These are phyloP conservation scores for Coelinius sp. DNA, from an alignment of 2,888 invertebrate species.

Conservation along the genomic window DNA sequence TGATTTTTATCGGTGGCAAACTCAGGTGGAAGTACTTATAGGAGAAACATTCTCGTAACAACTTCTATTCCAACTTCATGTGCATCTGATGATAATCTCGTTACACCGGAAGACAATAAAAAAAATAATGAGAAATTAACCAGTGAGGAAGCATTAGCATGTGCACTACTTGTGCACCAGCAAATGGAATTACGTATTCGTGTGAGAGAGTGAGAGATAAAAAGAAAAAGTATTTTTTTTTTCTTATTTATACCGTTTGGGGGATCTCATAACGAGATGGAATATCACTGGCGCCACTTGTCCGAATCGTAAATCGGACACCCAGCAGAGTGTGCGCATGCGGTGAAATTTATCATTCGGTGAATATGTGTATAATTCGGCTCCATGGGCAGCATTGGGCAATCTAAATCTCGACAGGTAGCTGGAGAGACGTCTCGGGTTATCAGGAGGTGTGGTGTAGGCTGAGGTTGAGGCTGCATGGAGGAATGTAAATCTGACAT, in stretches of 20 bases:
- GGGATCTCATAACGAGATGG: not conserved
- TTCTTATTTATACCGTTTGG: not conserved
- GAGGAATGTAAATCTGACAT: no score
- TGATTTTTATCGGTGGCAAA: not conserved
- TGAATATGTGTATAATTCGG: not conserved
- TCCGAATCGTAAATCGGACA: not conserved
- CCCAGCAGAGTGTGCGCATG: constrained; percentile 21
- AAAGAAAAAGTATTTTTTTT: not conserved
- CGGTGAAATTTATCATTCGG: constrained; percentile 52
- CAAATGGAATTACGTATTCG: constrained; percentile 2
- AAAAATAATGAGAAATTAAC: not conserved
- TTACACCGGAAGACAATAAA: not conserved
- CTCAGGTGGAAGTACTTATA: not conserved
- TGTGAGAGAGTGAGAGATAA: not conserved
- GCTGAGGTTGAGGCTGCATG: no score
- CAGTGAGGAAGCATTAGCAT: not conserved
- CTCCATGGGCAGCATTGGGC: not conserved
- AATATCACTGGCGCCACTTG: not conserved
- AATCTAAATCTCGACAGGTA: not conserved
- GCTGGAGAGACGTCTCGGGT: not conserved
- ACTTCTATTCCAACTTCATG: not conserved
- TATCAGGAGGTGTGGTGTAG: no score
- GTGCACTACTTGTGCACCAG: not conserved
- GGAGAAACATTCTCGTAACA: not conserved
- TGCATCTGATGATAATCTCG: constrained; percentile 2